Base-by-base conservation (phyloP, 1,140 invertebrate genomes). In the Drosophila truncata region DNA sequence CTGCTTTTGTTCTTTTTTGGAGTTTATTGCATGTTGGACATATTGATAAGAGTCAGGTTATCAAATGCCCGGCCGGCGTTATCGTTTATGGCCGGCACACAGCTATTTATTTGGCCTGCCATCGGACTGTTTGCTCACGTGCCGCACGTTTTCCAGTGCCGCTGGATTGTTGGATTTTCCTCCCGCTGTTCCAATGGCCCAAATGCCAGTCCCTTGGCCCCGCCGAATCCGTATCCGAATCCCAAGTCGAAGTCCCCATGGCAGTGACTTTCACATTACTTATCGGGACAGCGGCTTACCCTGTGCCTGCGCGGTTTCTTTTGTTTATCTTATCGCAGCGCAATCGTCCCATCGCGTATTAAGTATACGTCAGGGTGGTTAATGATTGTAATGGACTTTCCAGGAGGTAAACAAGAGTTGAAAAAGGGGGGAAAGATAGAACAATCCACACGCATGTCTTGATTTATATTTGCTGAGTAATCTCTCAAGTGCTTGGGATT, bases 111-210 rank as follows among this genome's bases (percentile, higher is more conserved):
- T 64, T 47, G 31, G 47, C 29, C 59, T 31, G 74, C 35, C 62
- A 66, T 76, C 52, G 39, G 46, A 42, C 46, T 44, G 58, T 66
- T 54, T 62, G 42, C 46, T 69, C 78, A 78, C 82, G 82, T 84
- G 82, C 70, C 59, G 49, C 81, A 84, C 81, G 81, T 84, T 80
- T 84, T 58, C 50, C 71, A 60, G 11, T 14, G 52, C 47, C 31
- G 29, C 35, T 61, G 23, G 23, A 42, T 16, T 44, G 29, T 29
- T 61, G 23, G 23, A 42, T 16, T 44, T 55, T 20, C 23, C 60
- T 41, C 33, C 29, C 33, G 10, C 29, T 47, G 41, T 67, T 66
- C 27, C 62, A 55, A 27, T 73, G 46, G 14, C 54, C 46, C 55
- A 18, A 73, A 52, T 27, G 33, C n/a, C 42, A 20, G 41, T 72